Evolutionary conservation across 2,888 invertebrate species (phyloP).

Genomic region (Abrostola tripartita): DNA sequence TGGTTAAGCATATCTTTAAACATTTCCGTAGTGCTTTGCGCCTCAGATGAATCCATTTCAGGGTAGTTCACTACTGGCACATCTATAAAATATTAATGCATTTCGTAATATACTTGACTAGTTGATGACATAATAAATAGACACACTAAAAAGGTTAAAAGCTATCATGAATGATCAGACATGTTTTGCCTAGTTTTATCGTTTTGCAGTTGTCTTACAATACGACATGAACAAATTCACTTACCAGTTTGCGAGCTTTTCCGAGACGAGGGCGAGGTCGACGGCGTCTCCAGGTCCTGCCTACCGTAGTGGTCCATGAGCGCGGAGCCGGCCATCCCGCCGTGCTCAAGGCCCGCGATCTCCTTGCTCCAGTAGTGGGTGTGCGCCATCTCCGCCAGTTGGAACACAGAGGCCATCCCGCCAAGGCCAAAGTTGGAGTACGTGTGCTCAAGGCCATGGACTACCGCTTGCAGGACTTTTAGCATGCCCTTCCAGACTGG

Average conservation of each 20-base stretch:
- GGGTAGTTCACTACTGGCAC: conserved; percentile 88
- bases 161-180: too few species aligned
- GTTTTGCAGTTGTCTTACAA: neutral
- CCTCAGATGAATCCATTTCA: conserved; percentile 90
- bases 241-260: conserved; percentile 91
- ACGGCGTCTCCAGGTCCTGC: conserved; percentile 75
- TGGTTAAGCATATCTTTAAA: conserved; percentile 97
- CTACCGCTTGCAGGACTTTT: conserved; percentile 96
- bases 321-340: conserved; percentile 82
- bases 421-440: conserved; percentile 97
- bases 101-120: too few species aligned
- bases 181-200: too few species aligned
- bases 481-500: conserved; percentile 99
- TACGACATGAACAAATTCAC: conserved; percentile 2
- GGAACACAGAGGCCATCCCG: conserved; percentile 99
- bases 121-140: too few species aligned
- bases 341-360: conserved; percentile 89
- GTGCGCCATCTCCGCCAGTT: conserved; percentile 99
- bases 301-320: conserved; percentile 72
- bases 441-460: conserved; percentile 96
- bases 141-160: too few species aligned
- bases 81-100: conserved; percentile 62
- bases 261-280: conserved; percentile 88
- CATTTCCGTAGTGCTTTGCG: conserved; percentile 95
- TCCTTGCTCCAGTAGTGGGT: conserved; percentile 99